Evolutionary conservation across 2,888 invertebrate species (phyloP).

Genomic region (Lydus trimaculatus): DNA sequence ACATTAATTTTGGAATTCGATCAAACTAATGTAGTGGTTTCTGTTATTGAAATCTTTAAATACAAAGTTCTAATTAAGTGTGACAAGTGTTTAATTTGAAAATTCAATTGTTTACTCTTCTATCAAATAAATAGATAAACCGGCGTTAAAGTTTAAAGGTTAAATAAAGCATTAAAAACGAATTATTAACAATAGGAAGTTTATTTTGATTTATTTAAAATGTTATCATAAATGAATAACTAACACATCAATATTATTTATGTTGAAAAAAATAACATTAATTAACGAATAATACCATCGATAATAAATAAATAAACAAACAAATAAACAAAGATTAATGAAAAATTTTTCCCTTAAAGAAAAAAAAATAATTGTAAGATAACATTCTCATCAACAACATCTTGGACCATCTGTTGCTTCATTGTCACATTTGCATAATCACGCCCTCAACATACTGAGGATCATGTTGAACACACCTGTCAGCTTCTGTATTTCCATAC

Average conservation of each 20-base stretch:
- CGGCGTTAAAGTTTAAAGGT: slow-evolving; percentile 4
- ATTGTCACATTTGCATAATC: slow-evolving; percentile 40
- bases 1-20: neutral
- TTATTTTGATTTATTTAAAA: neutral
- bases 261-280: neutral
- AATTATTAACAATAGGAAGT: slow-evolving; percentile 5
- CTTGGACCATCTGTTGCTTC: slow-evolving; percentile 38
- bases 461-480: slow-evolving; percentile 42
- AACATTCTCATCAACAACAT: neutral
- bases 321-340: neutral
- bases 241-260: neutral
- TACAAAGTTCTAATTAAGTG: neutral
- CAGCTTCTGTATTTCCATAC: slow-evolving; percentile 27
- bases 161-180: slow-evolving; percentile 5
- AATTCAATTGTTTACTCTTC: neutral
- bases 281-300: neutral
- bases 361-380: neutral
- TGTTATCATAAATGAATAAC: neutral
- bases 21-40: neutral
- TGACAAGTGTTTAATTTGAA: neutral
- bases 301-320: neutral
- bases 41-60: neutral
- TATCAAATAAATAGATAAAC: slow-evolving; percentile 2
- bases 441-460: slow-evolving; percentile 39
- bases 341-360: neutral